Evolutionary conservation across 2,888 invertebrate species (phyloP).

Genomic region (Nomada ferruginata): DNA sequence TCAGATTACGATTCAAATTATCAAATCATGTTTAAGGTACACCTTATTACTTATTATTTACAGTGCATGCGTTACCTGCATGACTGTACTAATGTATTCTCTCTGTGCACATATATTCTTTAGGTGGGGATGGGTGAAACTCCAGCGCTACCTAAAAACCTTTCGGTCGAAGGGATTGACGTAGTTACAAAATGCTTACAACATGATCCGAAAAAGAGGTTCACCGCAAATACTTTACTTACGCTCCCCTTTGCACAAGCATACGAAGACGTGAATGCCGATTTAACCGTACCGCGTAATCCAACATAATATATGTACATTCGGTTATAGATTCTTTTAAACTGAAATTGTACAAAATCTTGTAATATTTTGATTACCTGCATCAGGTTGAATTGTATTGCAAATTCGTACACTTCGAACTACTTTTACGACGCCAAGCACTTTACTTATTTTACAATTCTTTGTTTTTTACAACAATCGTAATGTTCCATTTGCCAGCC

Average conservation of each 20-base stretch:
- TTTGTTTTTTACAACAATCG: too few relatives aligned
- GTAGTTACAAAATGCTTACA: constrained; percentile 92
- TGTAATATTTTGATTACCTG: constrained; percentile 33
- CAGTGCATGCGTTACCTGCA: neutral
- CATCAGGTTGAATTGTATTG: constrained; percentile 47
- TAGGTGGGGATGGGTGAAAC: constrained; percentile 96
- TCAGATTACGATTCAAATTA: constrained; percentile 96
- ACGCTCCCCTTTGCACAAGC: constrained; percentile 89
- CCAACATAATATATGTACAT: constrained; percentile 23
- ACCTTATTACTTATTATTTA: neutral
- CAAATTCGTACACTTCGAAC: constrained; percentile 1
- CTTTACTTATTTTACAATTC: too few relatives aligned
- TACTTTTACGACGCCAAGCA: neutral
- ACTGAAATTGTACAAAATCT: constrained; percentile 11
- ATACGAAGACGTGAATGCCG: constrained; percentile 79
- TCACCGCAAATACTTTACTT: constrained; percentile 89
- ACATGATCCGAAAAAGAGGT: constrained; percentile 91
- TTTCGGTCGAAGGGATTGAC: constrained; percentile 93
- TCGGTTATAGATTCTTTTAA: constrained; percentile 18
- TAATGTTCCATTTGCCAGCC: too few relatives aligned
- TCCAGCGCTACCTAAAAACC: constrained; percentile 90
- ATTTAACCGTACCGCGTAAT: constrained; percentile 64
- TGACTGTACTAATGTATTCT: neutral
- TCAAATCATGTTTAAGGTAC: constrained; percentile 93
- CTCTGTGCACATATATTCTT: constrained; percentile 83